phyloP scores from a whole-genome alignment of 2,113 vertebrate genomes.

The Antechinus stuartii region DNA sequence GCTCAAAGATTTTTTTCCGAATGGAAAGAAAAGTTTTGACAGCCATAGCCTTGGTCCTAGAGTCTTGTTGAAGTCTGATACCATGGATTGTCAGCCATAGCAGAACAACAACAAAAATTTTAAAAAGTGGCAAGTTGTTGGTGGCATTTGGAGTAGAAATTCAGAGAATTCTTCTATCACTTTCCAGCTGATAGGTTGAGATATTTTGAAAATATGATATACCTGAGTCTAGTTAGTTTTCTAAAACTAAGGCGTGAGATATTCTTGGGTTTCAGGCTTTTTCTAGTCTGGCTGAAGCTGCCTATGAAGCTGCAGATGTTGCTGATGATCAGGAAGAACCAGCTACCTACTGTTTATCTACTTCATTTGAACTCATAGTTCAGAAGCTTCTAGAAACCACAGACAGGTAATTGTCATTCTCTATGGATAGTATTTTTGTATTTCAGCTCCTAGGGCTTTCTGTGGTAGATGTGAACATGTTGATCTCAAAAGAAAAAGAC shows the following conservation, averaged over 20 bases:
- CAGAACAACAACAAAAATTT: neutral
- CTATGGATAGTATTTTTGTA: rapidly evolving
- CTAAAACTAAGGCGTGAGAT: neutral
- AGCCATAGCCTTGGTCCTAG: slow-evolving; percentile 7
- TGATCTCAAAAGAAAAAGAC: neutral
- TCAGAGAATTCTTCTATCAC: neutral
- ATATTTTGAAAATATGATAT: neutral
- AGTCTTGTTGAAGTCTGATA: neutral
- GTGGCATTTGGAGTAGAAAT: slow-evolving; percentile 17
- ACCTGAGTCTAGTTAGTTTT: neutral
- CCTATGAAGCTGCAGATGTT: slow-evolving; percentile 97
- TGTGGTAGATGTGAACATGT: neutral
- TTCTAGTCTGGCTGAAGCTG: slow-evolving; percentile 97
- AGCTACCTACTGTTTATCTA: slow-evolving; percentile 96
- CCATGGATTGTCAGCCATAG: neutral
- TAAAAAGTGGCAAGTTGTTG: neutral
- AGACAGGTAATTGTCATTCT: slow-evolving; percentile 87
- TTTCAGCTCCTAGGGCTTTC: neutral
- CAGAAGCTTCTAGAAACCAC: slow-evolving; percentile 98
- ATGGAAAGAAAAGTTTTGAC: slow-evolving; percentile 10
- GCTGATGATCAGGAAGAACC: slow-evolving; percentile 98
- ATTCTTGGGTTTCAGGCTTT: slow-evolving; percentile 89
- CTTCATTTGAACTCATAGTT: slow-evolving; percentile 98
- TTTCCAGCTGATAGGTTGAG: no score
- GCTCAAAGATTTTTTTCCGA: neutral